Evolutionary conservation across 2,888 invertebrate genomes (phyloP).

Genomic region (Eremobia ochroleuca): DNA sequence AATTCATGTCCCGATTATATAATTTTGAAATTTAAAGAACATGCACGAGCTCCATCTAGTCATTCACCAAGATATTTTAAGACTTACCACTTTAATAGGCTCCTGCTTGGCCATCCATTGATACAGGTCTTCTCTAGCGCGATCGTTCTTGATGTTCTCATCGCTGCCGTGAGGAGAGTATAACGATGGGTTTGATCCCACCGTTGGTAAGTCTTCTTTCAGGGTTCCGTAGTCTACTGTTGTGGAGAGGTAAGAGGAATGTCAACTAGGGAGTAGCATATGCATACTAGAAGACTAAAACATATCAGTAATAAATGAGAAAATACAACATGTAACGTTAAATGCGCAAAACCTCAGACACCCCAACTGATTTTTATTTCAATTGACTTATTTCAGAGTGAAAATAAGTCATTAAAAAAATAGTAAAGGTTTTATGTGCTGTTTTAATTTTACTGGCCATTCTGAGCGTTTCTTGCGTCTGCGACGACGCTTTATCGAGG

Average conservation of each 20-base stretch:
- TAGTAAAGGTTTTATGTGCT: too few relatives aligned
- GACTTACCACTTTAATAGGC: constrained; percentile 87
- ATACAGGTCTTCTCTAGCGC: constrained; percentile 96
- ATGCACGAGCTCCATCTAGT: constrained; percentile 16
- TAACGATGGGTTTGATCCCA: constrained; percentile 93
- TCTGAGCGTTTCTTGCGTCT: too few relatives aligned
- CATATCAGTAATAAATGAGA: neutral
- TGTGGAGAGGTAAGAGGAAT: neutral
- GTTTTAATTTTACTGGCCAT: too few relatives aligned
- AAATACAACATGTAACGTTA: too few relatives aligned
- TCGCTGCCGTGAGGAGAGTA: constrained; percentile 89
- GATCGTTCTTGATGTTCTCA: constrained; percentile 89
- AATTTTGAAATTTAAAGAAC: neutral
- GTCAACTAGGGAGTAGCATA: neutral
- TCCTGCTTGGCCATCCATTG: constrained; percentile 99
- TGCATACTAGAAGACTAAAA: neutral
- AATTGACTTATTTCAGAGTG: too few relatives aligned
- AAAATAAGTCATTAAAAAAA: too few relatives aligned
- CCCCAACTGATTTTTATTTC: too few relatives aligned
- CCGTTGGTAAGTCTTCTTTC: constrained; percentile 92
- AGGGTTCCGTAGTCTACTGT: constrained; percentile 93
- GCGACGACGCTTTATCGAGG: too few relatives aligned
- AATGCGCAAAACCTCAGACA: too few relatives aligned
- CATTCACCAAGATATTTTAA: constrained; percentile 1
- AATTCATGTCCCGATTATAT: neutral